Evolutionary conservation across 2,113 vertebrate species (phyloP).

Genomic region (Petrocephalus microphthalmus): DNA sequence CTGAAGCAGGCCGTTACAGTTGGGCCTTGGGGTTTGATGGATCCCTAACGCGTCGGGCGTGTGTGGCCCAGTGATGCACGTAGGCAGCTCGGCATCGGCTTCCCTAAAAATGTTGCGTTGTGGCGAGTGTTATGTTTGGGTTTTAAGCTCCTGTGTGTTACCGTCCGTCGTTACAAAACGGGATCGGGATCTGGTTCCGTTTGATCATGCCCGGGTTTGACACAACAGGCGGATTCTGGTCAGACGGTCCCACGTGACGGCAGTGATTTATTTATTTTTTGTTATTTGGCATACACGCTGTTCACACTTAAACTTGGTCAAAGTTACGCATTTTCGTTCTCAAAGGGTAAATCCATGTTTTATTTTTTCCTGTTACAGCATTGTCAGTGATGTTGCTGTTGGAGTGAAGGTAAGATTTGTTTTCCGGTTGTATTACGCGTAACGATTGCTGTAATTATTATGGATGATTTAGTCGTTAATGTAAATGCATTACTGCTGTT

Average conservation of each 20-base stretch:
- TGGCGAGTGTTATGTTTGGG: not conserved
- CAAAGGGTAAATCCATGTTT: not conserved
- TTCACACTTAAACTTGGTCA: not conserved
- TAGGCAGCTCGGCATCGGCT: not conserved
- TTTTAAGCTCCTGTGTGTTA: not conserved
- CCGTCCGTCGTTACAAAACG: not conserved
- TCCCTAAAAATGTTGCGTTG: not conserved
- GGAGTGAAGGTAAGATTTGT: constrained; percentile 42
- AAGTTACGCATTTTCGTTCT: not conserved
- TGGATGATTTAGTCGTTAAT: not conserved
- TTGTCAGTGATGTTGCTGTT: constrained; percentile 47
- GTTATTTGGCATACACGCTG: not conserved
- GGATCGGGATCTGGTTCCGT: not conserved
- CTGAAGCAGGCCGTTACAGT: not conserved
- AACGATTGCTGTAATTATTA: not conserved
- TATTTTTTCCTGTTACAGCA: constrained; percentile 22
- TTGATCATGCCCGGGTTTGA: not conserved
- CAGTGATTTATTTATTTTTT: not conserved
- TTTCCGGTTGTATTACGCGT: not conserved
- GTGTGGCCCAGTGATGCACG: not conserved
- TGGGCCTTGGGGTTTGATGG: not conserved
- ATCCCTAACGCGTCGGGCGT: not conserved
- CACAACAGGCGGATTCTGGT: not conserved
- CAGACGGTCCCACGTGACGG: not conserved
- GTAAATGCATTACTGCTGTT: not conserved